Evolutionary conservation across 2,888 invertebrate genomes (phyloP).

Genomic region (Zonitis immaculata): DNA sequence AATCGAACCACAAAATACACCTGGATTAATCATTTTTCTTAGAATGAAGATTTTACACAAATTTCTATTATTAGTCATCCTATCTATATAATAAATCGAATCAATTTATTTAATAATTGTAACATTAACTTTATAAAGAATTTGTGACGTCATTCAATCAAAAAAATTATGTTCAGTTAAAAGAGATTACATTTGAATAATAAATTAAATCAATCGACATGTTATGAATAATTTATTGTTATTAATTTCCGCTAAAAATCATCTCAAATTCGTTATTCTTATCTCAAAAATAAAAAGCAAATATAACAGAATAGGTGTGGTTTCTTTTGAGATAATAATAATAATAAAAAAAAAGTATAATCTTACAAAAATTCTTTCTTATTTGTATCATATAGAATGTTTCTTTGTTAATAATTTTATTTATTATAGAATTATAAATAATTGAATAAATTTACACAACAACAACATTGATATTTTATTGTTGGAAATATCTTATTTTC

Average conservation of each 20-base stretch:
- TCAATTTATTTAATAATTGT: background rate
- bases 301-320: background rate
- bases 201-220: background rate
- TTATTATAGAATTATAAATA: too few species aligned
- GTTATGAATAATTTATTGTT: background rate
- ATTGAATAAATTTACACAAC: background rate
- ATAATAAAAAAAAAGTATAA: too few species aligned
- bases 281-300: background rate
- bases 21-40: slow-evolving; percentile 1
- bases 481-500: background rate
- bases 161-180: background rate
- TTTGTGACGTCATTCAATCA: background rate
- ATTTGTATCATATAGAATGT: background rate
- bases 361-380: background rate
- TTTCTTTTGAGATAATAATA: background rate
- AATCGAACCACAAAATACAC: background rate
- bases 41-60: background rate
- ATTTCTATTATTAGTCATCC: background rate
- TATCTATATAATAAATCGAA: background rate
- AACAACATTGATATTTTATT: too few species aligned
- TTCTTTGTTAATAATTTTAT: background rate
- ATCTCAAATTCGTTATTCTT: background rate
- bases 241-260: background rate
- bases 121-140: background rate
- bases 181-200: background rate